These are phyloP conservation scores for Caenorhabditis uteleia DNA, from an alignment of 2,888 invertebrate species.

Conservation along the genomic window DNA sequence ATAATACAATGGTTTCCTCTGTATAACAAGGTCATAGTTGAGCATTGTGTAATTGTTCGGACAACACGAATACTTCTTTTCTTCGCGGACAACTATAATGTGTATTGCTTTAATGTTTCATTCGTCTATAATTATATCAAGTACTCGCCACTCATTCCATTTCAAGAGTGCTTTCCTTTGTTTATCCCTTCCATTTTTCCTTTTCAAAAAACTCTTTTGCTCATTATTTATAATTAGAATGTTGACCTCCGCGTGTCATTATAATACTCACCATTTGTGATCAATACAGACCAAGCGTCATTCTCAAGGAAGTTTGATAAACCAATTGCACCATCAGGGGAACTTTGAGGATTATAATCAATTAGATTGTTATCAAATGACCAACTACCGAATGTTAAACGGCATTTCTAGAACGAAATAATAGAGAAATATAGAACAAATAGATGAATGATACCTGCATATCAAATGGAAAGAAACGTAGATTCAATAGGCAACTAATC, in stretches of 20 bases:
- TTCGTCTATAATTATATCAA: no score
- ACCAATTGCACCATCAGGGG: conserved; percentile 27
- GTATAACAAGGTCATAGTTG: conserved; percentile 37
- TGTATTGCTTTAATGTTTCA: no score
- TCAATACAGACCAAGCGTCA: conserved; percentile 44
- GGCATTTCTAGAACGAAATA: conserved; percentile 37
- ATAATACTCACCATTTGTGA: conserved; percentile 29
- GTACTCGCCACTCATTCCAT: no score
- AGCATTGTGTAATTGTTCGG: conserved; percentile 47
- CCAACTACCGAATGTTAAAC: conserved; percentile 48
- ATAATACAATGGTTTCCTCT: conserved; percentile 52
- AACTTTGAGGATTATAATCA: conserved; percentile 30
- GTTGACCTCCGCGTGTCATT: not conserved
- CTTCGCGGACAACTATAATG: conserved; percentile 36
- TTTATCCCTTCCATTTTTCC: not conserved
- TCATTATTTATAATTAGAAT: not conserved
- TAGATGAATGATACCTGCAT: conserved; percentile 21
- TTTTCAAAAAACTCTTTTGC: not conserved
- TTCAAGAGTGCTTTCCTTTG: not conserved
- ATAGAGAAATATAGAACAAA: conserved; percentile 1
- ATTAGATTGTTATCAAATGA: conserved; percentile 45
- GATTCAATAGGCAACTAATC: conserved; percentile 38
- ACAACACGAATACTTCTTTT: conserved; percentile 43
- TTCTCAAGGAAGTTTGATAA: conserved; percentile 44
- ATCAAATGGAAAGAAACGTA: conserved; percentile 46